These are phyloP conservation scores for Seira musarum DNA, from an alignment of 2,888 invertebrate genomes.

Conservation along the genomic window DNA sequence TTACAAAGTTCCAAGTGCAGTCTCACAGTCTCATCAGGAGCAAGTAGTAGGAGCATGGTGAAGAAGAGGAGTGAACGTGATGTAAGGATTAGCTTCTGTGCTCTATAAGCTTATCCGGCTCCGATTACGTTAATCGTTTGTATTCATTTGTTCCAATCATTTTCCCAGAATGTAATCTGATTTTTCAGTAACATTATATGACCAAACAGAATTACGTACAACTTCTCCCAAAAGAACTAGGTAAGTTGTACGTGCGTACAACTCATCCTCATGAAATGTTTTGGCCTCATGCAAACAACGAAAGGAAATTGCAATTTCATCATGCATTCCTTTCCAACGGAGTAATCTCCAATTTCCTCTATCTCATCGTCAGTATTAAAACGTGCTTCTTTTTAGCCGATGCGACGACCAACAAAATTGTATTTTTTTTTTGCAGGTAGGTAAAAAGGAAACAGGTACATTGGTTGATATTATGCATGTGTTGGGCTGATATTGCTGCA, in stretches of 20 bases:
- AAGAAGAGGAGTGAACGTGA: not conserved
- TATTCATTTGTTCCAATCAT: constrained; percentile 42
- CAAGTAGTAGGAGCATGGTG: not conserved
- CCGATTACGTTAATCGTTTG: constrained; percentile 49
- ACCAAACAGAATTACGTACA: not conserved
- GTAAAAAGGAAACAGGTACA: not conserved
- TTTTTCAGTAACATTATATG: constrained; percentile 27
- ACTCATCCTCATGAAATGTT: too few species aligned
- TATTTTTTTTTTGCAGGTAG: constrained; percentile 22
- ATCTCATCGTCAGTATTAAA: constrained; percentile 18
- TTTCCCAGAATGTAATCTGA: constrained; percentile 41
- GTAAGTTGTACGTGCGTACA: too few species aligned
- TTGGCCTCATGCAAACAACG: not conserved
- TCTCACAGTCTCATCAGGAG: not conserved
- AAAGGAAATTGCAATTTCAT: constrained; percentile 10
- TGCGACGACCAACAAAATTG: constrained; percentile 23
- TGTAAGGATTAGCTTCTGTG: constrained; percentile 27
- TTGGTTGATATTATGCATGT: too few species aligned
- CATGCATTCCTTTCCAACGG: not conserved
- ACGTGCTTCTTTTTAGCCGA: constrained; percentile 7
- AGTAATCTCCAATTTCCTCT: constrained; percentile 49
- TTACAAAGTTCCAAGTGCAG: not conserved
- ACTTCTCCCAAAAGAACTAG: too few species aligned
- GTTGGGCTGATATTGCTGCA: not conserved
- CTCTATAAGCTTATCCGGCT: constrained; percentile 48